These are phyloP conservation scores for Heliconius aoede DNA, from an alignment of 2,888 invertebrate genomes.

Conservation along the genomic window DNA sequence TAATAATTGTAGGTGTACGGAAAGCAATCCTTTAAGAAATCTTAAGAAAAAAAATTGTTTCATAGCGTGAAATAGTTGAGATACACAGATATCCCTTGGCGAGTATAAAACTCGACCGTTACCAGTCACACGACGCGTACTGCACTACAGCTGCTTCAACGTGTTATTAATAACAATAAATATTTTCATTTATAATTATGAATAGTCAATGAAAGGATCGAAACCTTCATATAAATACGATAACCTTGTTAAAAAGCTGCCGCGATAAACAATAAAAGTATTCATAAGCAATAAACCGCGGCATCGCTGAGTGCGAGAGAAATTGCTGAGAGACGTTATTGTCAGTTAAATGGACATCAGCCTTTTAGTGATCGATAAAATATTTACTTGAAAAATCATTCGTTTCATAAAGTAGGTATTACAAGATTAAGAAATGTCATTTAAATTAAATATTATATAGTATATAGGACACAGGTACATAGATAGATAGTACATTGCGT, in stretches of 20 bases:
- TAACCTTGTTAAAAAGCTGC: not conserved
- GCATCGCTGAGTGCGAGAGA: constrained; percentile 17
- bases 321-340: constrained; percentile 34
- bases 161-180: no score
- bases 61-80: no score
- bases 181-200: no score
- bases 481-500: not conserved
- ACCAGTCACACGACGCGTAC: no score
- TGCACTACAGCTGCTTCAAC: no score
- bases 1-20: no score
- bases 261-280: not conserved
- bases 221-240: not conserved
- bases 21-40: no score
- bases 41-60: no score
- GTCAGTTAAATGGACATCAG: constrained; percentile 41
- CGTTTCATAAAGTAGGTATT: constrained; percentile 39
- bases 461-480: not conserved
- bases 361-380: constrained; percentile 37
- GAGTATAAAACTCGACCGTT: no score
- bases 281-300: constrained; percentile 24
- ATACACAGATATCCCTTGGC: no score
- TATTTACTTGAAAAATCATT: constrained; percentile 39
- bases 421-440: constrained; percentile 40
- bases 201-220: not conserved
- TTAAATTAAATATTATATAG: constrained; percentile 39